phyloP scores from a whole-genome alignment of 2,888 invertebrate species.

The Eupelmus urozonus region DNA sequence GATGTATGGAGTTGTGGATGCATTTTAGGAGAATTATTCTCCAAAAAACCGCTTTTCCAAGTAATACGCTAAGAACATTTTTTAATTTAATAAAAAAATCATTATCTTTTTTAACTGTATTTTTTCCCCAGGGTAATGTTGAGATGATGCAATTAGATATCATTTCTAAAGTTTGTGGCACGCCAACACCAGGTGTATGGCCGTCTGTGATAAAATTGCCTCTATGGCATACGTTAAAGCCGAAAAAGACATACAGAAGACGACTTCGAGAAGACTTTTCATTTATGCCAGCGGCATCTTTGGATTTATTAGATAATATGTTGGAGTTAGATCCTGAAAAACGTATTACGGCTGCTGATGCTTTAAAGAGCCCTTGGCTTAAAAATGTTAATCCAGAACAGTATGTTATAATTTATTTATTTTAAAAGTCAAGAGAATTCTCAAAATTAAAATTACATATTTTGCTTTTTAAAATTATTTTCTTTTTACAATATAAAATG shows the following conservation, averaged over 20 bases:
- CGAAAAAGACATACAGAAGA: slow-evolving; percentile 93
- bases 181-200: slow-evolving; percentile 97
- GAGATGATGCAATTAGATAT: slow-evolving; percentile 96
- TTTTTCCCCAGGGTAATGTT: slow-evolving; percentile 85
- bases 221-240: slow-evolving; percentile 93
- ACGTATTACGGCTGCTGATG: slow-evolving; percentile 95
- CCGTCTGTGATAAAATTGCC: slow-evolving; percentile 96
- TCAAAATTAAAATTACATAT: slow-evolving; percentile 9
- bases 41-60: slow-evolving; percentile 96
- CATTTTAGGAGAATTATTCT: slow-evolving; percentile 97
- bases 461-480: slow-evolving; percentile 15
- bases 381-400: slow-evolving; percentile 93
- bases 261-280: slow-evolving; percentile 95
- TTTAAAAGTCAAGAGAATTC: slow-evolving; percentile 8
- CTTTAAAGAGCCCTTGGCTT: slow-evolving; percentile 94
- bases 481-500: slow-evolving; percentile 20
- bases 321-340: slow-evolving; percentile 96
- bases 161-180: slow-evolving; percentile 96
- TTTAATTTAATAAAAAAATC: neutral
- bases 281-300: slow-evolving; percentile 91
- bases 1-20: slow-evolving; percentile 99
- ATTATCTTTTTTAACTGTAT: slow-evolving; percentile 2
- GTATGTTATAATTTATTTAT: slow-evolving; percentile 82
- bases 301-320: slow-evolving; percentile 96
- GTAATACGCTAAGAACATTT: slow-evolving; percentile 77